A percentile compares a stretch with the other conserved stretches of the same genome.
Evolutionary conservation across 2,113 vertebrate species (phyloP).

Genomic region (Thunnus maccoyii): DNA sequence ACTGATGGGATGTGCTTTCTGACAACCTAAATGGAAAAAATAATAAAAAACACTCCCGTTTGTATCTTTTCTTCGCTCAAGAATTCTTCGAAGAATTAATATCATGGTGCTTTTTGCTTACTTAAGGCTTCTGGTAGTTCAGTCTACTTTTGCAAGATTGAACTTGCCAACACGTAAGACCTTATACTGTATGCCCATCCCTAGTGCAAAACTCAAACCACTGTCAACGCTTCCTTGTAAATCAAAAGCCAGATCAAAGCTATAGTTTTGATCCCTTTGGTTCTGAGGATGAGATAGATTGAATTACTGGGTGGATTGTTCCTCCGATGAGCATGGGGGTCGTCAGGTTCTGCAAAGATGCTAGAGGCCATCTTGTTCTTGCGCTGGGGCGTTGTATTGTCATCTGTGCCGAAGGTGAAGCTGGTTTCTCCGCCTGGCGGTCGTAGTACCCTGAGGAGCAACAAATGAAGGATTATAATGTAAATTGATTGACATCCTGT

Average conservation of each 20-base stretch:
- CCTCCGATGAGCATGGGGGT: conserved; percentile 89
- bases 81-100: conserved; percentile 42
- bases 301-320: conserved; percentile 87
- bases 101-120: conserved; percentile 43
- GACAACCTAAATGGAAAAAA: conserved; percentile 67
- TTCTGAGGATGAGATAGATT: not conserved
- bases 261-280: not conserved
- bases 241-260: not conserved
- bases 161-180: not conserved
- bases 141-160: conserved; percentile 29
- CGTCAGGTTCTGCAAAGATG: conserved; percentile 95
- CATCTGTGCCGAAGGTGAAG: conserved; percentile 90
- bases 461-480: conserved; percentile 21
- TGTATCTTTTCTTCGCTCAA: conserved; percentile 43
- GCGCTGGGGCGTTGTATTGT: conserved; percentile 86
- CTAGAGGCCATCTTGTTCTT: conserved; percentile 96
- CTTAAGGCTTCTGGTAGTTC: conserved; percentile 43
- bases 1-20: conserved; percentile 64
- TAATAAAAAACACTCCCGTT: conserved; percentile 46
- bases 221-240: not conserved
- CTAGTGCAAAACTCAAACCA: conserved; percentile 3
- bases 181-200: not conserved
- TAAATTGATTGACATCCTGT: conserved; percentile 25
- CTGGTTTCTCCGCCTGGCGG: conserved; percentile 96
- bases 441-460: conserved; percentile 89